Conservation (phyloP, 2,113 vertebrate species). For the Uria lomvia region DNA sequence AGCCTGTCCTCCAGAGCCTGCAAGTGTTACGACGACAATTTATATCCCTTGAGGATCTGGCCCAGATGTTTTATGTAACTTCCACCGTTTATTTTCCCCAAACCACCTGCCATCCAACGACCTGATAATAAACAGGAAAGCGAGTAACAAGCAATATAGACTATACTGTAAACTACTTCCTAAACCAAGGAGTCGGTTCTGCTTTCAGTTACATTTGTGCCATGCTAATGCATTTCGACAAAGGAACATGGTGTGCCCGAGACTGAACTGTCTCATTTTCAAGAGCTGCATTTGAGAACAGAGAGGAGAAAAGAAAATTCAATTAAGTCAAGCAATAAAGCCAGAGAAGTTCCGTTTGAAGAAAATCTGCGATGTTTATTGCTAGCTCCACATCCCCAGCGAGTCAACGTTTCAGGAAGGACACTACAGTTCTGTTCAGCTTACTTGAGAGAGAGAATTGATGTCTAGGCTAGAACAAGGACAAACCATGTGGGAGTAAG, state of each 20-base stretch:
- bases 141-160: neutral
- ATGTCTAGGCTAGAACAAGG: neutral
- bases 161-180: neutral
- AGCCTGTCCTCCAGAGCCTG: neutral
- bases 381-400: neutral
- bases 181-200: neutral
- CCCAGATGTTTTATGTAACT: neutral
- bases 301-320: neutral
- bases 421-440: neutral
- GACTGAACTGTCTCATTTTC: neutral
- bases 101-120: neutral
- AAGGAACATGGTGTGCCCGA: neutral
- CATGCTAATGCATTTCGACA: neutral
- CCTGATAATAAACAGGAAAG: neutral
- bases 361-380: neutral
- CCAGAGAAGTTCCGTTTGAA: neutral
- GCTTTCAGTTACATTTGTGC: neutral
- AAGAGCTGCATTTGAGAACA: neutral
- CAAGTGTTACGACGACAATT: neutral
- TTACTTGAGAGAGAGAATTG: neutral
- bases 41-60: neutral
- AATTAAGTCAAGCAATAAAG: neutral
- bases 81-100: neutral
- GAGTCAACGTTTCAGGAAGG: neutral
- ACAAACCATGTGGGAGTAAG: constrained; percentile 9